phyloP scores from a whole-genome alignment of 2,113 vertebrate genomes.

The Prunella fulvescens region DNA sequence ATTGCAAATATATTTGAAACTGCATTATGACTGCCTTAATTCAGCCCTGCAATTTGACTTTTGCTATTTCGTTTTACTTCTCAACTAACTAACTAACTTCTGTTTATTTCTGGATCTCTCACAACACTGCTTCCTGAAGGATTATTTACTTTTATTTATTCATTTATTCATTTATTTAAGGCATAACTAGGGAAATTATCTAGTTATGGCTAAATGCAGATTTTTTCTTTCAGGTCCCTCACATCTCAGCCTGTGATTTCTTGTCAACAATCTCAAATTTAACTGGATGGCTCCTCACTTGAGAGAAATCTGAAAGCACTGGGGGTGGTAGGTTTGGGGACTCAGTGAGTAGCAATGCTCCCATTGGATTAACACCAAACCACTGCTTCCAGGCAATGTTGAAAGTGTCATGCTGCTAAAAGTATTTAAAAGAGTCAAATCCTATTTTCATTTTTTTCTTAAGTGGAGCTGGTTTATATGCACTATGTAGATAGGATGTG shows the following conservation, averaged over 20 bases:
- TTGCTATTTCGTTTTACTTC: slow-evolving; percentile 61
- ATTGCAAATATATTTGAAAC: slow-evolving; percentile 66
- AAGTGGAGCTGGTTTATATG: not conserved
- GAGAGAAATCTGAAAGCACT: not conserved
- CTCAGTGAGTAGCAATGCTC: not conserved
- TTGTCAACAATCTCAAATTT: not conserved
- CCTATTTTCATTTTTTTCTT: not conserved
- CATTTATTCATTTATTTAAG: not conserved
- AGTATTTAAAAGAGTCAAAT: not conserved
- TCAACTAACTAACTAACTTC: slow-evolving; percentile 39
- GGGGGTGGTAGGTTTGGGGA: not conserved
- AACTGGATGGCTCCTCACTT: not conserved
- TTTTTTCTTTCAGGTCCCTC: not conserved
- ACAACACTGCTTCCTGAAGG: not conserved
- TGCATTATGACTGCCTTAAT: slow-evolving; percentile 62
- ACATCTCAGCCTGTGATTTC: not conserved
- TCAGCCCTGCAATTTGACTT: slow-evolving; percentile 62
- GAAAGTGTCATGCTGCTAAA: not conserved
- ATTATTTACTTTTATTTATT: not conserved
- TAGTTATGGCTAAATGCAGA: not conserved
- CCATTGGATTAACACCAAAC: not conserved
- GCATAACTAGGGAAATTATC: not conserved
- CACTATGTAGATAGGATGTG: not conserved
- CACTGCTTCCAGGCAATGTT: not conserved
- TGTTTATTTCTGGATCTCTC: not conserved